These are phyloP conservation scores for Rhinogobius similis DNA, from an alignment of 2,113 vertebrate species.

Conservation along the genomic window DNA sequence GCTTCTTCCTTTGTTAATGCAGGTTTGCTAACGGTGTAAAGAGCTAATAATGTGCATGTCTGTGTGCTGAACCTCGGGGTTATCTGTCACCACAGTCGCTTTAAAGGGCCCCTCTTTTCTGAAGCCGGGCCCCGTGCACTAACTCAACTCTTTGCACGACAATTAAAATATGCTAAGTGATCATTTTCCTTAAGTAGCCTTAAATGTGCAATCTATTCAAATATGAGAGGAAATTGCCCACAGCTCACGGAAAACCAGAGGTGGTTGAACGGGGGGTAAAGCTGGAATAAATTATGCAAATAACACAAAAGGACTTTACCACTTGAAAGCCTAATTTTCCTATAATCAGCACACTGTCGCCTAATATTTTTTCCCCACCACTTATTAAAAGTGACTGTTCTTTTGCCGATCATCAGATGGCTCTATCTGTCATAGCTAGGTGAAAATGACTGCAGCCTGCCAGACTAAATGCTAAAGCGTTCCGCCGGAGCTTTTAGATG, in stretches of 20 bases:
- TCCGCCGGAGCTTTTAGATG: conserved; percentile 98
- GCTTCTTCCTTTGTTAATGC: conserved; percentile 4
- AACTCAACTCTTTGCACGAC: conserved; percentile 91
- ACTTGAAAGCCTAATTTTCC: conserved; percentile 99
- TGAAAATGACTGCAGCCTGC: conserved; percentile 86
- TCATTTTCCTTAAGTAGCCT: conserved; percentile 99
- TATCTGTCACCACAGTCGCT: conserved; percentile 32
- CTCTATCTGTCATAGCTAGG: conserved; percentile 98
- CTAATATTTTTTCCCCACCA: conserved; percentile 95
- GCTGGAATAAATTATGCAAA: conserved; percentile 99
- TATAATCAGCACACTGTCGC: conserved; percentile 99
- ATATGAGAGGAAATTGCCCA: conserved; percentile 99
- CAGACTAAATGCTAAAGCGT: conserved; percentile 96
- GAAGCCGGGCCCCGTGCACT: conserved; percentile 82
- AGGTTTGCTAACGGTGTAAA: background rate
- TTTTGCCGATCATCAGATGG: conserved; percentile 97
- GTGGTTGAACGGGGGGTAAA: conserved; percentile 78
- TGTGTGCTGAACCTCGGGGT: conserved; percentile 26
- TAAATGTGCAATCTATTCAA: conserved; percentile 99
- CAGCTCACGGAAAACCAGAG: conserved; percentile 81
- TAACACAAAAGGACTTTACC: conserved; percentile 96
- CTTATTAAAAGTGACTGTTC: conserved; percentile 99
- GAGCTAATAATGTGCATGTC: background rate
- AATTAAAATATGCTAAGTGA: conserved; percentile 99
- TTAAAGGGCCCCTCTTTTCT: conserved; percentile 24